phyloP scores from a whole-genome alignment of 2,888 invertebrate genomes.

The Unio pictorum region DNA sequence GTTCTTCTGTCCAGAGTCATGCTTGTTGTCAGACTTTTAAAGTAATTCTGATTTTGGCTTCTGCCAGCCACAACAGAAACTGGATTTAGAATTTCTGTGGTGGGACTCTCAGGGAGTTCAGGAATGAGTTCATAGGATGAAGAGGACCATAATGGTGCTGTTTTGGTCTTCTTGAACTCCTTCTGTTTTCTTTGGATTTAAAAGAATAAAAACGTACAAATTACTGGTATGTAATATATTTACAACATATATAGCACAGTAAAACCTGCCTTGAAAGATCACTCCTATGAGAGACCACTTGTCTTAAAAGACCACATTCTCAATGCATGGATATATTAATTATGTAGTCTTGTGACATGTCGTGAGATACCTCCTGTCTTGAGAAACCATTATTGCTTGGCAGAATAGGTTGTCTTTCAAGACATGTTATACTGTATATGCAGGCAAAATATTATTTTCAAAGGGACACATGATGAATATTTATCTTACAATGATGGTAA shows the following conservation, averaged over 20 bases:
- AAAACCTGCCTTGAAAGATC: no score
- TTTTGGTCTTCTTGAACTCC: slow-evolving; percentile 61
- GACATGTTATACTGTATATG: no score
- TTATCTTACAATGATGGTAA: no score
- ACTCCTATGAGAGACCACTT: no score
- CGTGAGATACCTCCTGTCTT: no score
- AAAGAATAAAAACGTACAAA: slow-evolving; percentile 11
- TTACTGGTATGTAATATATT: background rate
- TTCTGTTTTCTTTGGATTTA: slow-evolving; percentile 50
- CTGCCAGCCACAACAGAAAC: slow-evolving; percentile 8
- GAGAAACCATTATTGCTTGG: no score
- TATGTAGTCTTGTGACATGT: no score
- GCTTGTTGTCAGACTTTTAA: slow-evolving; percentile 57
- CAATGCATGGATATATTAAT: no score
- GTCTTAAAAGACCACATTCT: no score
- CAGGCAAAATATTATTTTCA: no score
- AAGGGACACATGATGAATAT: no score
- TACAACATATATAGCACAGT: background rate
- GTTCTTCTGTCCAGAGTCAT: slow-evolving; percentile 57
- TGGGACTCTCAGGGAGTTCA: slow-evolving; percentile 40
- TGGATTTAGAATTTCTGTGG: slow-evolving; percentile 10
- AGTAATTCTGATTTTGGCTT: slow-evolving; percentile 31
- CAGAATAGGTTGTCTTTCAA: no score
- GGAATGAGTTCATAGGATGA: slow-evolving; percentile 18
- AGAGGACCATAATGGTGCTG: slow-evolving; percentile 47